These are phyloP conservation scores for Drosophila novamexicana DNA, from an alignment of 1,140 invertebrate genomes.

Conservation along the genomic window DNA sequence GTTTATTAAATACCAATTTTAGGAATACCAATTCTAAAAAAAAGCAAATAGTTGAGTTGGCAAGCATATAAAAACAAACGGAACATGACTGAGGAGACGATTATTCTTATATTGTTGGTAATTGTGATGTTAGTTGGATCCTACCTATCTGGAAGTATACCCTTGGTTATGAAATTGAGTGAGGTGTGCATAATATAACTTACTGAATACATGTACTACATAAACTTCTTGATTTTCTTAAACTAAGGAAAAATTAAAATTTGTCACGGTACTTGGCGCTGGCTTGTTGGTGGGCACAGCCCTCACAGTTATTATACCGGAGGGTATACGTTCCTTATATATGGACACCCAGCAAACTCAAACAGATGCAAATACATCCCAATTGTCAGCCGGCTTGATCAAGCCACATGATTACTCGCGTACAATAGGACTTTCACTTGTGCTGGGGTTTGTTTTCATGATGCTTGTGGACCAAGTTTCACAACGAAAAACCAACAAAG, in stretches of 20 bases:
- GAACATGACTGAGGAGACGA: conserved; percentile 88
- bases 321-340: conserved; percentile 95
- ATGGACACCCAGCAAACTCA: conserved; percentile 45
- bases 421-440: conserved; percentile 88
- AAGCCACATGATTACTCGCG: conserved; percentile 85
- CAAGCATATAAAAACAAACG: conserved; percentile 41
- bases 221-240: neutral
- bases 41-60: conserved; percentile 53
- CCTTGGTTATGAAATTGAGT: conserved; percentile 95
- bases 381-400: conserved; percentile 25
- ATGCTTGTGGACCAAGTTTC: conserved; percentile 96
- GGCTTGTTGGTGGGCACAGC: conserved; percentile 99
- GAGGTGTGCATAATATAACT: conserved; percentile 88
- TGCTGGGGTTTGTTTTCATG: conserved; percentile 97
- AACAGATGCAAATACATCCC: conserved; percentile 28
- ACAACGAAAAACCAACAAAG: conserved; percentile 87
- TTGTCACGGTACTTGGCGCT: conserved; percentile 97
- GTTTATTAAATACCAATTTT: neutral
- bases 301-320: conserved; percentile 98
- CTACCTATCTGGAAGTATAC: conserved; percentile 96
- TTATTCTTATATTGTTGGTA: conserved; percentile 91
- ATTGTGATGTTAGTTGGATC: conserved; percentile 98
- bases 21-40: neutral
- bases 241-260: conserved; percentile 94
- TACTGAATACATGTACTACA: neutral